Evolutionary conservation across 2,888 invertebrate species (phyloP), one percentile per base, ranked within the genome.

Genomic region (Ramazzottius varieornatus): DNA sequence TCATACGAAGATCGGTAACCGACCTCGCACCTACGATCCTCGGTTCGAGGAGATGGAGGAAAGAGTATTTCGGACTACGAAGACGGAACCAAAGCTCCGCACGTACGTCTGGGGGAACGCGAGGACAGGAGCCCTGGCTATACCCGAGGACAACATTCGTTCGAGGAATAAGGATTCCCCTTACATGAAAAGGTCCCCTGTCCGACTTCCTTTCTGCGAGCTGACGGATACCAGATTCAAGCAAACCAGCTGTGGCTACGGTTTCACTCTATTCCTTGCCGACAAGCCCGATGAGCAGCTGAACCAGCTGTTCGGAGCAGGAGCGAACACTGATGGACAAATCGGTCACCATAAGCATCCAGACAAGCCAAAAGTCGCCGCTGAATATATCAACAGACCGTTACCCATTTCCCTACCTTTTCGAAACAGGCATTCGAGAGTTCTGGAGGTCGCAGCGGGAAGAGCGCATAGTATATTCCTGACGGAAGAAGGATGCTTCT

Each of bases 311-410:
- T 89, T 86, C 78, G 94, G 91, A 0, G 84, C 84, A 32, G 94
- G 94, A 0, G 81, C 93, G 54, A 94, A 94, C 75, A 86, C 87
- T 0, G 89, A 91, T 76, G 88, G 88, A 0, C 94, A 94, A 76
- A 80, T 93, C 67, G 92, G 91, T 65, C 83, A 81, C 71, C 84
- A 84, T 34, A 72, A 72, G 8, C 2, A 8, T 2, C 34, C 2
- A 16, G 29, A 4, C 16, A 64, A 64, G 63, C 33, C 24, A 64
- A 65, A 54, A 65, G 46, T 67, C 68, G 68, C 84, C 1, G 73
- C 86, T 54, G 83, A 83, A 71, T 71, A 85, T 63, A 73, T 91
- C 20, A 79, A 72, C 33, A 71, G 73, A 63, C 77, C 77, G 16
- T 71, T 70, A 1, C 68, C 69, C 1, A 73, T 78, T 32, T 66